Conservation (phyloP, 2,113 vertebrate species). For the Syngnathoides biaculeatus region DNA sequence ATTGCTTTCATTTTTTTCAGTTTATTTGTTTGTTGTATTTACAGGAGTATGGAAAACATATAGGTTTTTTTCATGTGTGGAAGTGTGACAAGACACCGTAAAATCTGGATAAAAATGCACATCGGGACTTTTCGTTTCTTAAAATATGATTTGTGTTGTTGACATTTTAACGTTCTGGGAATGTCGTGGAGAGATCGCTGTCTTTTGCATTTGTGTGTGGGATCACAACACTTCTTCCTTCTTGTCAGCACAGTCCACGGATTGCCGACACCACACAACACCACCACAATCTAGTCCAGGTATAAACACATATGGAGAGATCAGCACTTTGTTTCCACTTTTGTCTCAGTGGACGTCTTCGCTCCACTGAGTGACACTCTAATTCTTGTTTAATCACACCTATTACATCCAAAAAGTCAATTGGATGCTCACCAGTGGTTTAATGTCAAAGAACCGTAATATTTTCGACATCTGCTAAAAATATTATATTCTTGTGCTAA, state of each 20-base stretch:
- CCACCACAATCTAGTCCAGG: background rate
- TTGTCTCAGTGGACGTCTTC: background rate
- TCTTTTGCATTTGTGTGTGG: background rate
- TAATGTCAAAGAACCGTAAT: background rate
- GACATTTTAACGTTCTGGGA: background rate
- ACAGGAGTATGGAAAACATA: background rate
- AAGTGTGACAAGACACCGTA: background rate
- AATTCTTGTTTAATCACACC: background rate
- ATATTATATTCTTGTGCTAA: background rate
- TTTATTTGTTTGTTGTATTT: background rate
- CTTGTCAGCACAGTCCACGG: background rate
- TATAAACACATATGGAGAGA: background rate
- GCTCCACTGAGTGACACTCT: background rate
- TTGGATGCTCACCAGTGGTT: background rate
- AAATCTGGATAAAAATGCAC: background rate
- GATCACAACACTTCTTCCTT: background rate
- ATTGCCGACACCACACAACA: background rate
- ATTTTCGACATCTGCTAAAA: background rate
- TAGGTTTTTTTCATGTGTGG: background rate
- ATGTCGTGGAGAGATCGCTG: background rate
- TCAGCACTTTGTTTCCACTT: background rate
- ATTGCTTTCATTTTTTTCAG: background rate
- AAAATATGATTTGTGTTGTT: background rate
- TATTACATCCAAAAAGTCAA: background rate
- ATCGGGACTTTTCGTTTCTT: background rate